Evolutionary conservation across 1,140 invertebrate species (phyloP).

Genomic region (Chlorops oryzae): DNA sequence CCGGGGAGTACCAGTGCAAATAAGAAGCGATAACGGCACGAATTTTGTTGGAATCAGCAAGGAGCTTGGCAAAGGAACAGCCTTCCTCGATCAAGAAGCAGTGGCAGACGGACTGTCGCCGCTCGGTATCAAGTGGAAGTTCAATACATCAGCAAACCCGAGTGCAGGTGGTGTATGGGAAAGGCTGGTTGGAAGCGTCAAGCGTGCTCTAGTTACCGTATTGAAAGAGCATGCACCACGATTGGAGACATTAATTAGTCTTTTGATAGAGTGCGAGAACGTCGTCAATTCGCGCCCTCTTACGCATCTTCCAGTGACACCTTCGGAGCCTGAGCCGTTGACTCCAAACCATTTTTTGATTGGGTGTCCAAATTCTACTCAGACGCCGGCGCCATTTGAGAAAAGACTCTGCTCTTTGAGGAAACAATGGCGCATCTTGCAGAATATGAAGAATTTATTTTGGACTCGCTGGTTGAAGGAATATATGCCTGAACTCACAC

Average conservation of each 20-base stretch:
- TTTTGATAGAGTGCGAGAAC: constrained; percentile 14
- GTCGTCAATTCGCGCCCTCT: too few relatives aligned
- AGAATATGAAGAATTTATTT: background rate
- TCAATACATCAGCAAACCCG: constrained; percentile 19
- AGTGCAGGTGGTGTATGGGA: constrained; percentile 25
- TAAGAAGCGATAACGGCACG: constrained; percentile 5
- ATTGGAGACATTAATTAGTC: constrained; percentile 4
- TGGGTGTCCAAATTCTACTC: too few relatives aligned
- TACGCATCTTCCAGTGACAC: too few relatives aligned
- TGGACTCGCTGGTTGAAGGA: background rate
- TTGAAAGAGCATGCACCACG: constrained; percentile 1
- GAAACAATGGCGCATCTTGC: constrained; percentile 14
- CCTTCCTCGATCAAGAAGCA: background rate
- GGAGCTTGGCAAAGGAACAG: background rate
- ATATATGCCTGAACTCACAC: too few relatives aligned
- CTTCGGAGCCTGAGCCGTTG: too few relatives aligned
- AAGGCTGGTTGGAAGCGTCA: constrained; percentile 6
- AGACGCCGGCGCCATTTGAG: too few relatives aligned
- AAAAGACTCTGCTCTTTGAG: constrained; percentile 12
- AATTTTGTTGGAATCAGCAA: constrained; percentile 11
- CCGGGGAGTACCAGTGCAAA: constrained; percentile 1
- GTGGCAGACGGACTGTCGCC: background rate
- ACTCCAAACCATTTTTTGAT: too few relatives aligned
- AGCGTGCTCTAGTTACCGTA: too few relatives aligned
- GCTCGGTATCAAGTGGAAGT: constrained; percentile 15